phyloP scores from a whole-genome alignment of 2,888 invertebrate species.

The Cyclophora albipunctata region DNA sequence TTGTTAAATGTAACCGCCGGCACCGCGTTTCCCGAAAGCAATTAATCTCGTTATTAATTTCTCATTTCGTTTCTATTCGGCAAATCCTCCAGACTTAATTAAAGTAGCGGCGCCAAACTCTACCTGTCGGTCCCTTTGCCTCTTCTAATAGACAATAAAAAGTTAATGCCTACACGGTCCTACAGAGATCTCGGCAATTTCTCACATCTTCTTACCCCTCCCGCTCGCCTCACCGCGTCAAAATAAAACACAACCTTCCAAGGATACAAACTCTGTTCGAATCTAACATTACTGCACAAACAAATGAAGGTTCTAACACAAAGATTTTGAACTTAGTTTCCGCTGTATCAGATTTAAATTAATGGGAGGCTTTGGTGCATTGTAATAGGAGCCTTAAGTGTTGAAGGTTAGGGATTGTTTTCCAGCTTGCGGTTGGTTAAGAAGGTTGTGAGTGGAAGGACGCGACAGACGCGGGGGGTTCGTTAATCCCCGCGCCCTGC shows the following conservation, averaged over 20 bases:
- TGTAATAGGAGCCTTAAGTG: not conserved
- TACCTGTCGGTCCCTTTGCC: slow-evolving; percentile 70
- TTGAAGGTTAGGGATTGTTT: too few relatives aligned
- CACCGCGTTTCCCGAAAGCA: slow-evolving; percentile 15
- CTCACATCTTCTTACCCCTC: slow-evolving; percentile 52
- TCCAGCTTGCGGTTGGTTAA: slow-evolving; percentile 6
- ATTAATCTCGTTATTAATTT: slow-evolving; percentile 43
- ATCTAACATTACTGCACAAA: slow-evolving; percentile 34
- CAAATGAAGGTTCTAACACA: too few relatives aligned
- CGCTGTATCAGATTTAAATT: slow-evolving; percentile 7
- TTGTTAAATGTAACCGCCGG: slow-evolving; percentile 15
- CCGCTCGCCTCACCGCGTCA: slow-evolving; percentile 33
- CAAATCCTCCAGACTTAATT: slow-evolving; percentile 61
- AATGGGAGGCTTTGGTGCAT: too few relatives aligned
- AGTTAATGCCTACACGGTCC: slow-evolving; percentile 62
- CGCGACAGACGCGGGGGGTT: slow-evolving; percentile 56
- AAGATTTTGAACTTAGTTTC: too few relatives aligned
- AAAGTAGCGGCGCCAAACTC: slow-evolving; percentile 64
- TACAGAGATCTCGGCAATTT: slow-evolving; percentile 60
- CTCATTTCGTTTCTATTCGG: slow-evolving; percentile 40
- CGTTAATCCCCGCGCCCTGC: slow-evolving; percentile 76
- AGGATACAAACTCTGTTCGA: slow-evolving; percentile 70
- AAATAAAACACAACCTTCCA: slow-evolving; percentile 72
- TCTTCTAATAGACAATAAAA: slow-evolving; percentile 71
- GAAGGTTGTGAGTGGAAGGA: slow-evolving; percentile 48